Conservation (phyloP, 2,797 vertebrate genomes). For the Pachyuromys duprasi region DNA sequence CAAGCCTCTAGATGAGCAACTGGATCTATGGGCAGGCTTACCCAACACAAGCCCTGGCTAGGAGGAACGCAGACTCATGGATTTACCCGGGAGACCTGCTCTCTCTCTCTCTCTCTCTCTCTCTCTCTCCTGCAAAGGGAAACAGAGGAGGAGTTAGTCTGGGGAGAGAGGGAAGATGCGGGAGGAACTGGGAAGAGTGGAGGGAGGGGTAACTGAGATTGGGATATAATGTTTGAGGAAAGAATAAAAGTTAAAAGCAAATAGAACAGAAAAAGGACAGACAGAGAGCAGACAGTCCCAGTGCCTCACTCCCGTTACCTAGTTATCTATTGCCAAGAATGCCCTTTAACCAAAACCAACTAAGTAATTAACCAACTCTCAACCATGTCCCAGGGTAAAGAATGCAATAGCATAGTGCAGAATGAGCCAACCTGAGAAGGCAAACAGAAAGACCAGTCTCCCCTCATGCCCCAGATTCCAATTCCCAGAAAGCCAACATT, state of each 20-base stretch:
- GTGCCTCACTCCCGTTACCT: neutral
- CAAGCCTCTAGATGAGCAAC: neutral
- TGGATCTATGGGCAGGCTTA: neutral
- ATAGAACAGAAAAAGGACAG: neutral
- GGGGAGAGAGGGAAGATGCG: neutral
- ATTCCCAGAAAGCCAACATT: neutral
- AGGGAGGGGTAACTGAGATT: neutral
- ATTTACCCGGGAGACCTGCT: neutral
- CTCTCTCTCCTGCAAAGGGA: too few relatives aligned
- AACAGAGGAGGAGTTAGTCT: neutral
- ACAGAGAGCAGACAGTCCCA: too few relatives aligned
- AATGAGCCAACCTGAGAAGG: rapidly evolving
- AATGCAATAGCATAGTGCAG: rapidly evolving
- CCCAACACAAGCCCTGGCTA: neutral
- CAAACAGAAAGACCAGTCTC: neutral
- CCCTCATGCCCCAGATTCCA: rapidly evolving
- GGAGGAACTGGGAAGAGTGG: neutral
- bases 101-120: too few relatives aligned
- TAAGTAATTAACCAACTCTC: neutral
- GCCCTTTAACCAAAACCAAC: neutral
- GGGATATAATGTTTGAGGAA: neutral
- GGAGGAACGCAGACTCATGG: neutral
- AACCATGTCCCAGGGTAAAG: neutral
- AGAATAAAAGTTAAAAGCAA: neutral
- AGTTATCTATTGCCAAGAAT: neutral